Evolutionary conservation across 2,797 vertebrate genomes (phyloP), one percentile per base, ranked within the genome.

Genomic region (Austrolebias charrua): DNA sequence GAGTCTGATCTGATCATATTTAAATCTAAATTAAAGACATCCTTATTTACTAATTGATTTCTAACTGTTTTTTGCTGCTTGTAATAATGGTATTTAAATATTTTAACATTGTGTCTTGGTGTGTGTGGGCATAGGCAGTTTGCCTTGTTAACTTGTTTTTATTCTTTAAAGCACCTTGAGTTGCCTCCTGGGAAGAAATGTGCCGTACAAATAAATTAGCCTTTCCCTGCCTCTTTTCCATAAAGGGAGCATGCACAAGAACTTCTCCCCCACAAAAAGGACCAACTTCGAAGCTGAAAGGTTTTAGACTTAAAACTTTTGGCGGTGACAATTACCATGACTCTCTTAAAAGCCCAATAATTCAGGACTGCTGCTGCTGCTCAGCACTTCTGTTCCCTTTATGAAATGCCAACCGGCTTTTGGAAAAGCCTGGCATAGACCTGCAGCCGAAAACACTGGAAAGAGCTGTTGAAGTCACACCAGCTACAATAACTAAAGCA

Each of bases 291-390:
- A 91, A 86, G 80, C 77, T 67, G 42, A 62, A 73, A 80, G 80
- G 76, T 83, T 84, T 81, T 72, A 68, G 70, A 66, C 86, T 88
- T 88, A 84, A 76, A 76, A 81, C 55, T 73, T 83, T 79, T 72
- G 78, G 79, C 80, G 20, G 81, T 81, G 82, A 89, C 85, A 86
- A 86, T 90, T 86, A 82, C 83, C 85, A 85, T 50, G 74, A 69
- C 80, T 85, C 78, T 66, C 63, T 71, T 18, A 68, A 73, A 63
- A 78, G 75, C 72, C 14, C 24, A 18, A 18, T 51, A 69, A 70
- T 75, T 0, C 24, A 59, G 72, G 72, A 65, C 68, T 15, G 57
- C 71, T 47, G 73, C 76, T 71, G n/a, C n/a, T n/a, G n/a, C n/a
- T n/a, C 71, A 73, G 35, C 35, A 73, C 80, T 71, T 66, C 69